A percentile compares a stretch with the other conserved stretches of the same genome.
These are phyloP conservation scores for Drosophila bunnanda DNA, from an alignment of 2,888 invertebrate genomes.

Conservation along the genomic window DNA sequence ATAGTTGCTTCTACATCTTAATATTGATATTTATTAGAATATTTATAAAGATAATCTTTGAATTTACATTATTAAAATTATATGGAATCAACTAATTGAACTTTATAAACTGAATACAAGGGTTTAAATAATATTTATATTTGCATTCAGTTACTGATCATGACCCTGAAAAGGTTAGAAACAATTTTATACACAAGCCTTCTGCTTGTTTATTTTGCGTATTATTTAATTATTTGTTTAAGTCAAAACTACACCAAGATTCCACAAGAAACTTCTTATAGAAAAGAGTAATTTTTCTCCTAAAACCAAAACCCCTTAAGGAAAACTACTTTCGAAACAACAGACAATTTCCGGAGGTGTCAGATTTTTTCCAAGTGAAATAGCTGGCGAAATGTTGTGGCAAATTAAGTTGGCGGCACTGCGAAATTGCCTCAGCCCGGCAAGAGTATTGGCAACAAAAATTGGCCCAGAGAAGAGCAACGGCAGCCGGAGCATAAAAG, in stretches of 20 bases:
- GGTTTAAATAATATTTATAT: not conserved
- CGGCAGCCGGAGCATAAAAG: conserved; percentile 29
- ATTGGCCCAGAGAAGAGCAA: conserved; percentile 11
- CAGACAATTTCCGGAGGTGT: not conserved
- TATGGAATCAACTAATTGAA: conserved; percentile 1
- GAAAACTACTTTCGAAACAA: not conserved
- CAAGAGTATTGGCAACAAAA: conserved; percentile 37
- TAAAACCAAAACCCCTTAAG: not conserved
- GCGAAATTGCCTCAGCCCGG: conserved; percentile 44
- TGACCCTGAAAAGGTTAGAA: too few relatives aligned
- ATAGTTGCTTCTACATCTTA: not conserved
- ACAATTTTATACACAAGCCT: not conserved
- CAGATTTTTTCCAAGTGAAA: conserved; percentile 21
- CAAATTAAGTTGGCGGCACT: conserved; percentile 60
- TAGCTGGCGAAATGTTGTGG: conserved; percentile 23
- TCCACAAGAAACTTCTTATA: not conserved
- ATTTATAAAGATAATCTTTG: not conserved
- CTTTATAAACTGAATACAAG: not conserved
- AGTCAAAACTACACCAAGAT: not conserved
- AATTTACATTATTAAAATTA: not conserved
- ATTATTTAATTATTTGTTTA: not conserved
- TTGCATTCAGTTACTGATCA: not conserved
- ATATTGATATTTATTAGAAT: not conserved
- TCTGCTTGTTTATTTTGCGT: not conserved
- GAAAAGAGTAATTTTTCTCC: not conserved